These are phyloP conservation scores for Bibio marci DNA, from an alignment of 2,888 invertebrate species.

Conservation along the genomic window DNA sequence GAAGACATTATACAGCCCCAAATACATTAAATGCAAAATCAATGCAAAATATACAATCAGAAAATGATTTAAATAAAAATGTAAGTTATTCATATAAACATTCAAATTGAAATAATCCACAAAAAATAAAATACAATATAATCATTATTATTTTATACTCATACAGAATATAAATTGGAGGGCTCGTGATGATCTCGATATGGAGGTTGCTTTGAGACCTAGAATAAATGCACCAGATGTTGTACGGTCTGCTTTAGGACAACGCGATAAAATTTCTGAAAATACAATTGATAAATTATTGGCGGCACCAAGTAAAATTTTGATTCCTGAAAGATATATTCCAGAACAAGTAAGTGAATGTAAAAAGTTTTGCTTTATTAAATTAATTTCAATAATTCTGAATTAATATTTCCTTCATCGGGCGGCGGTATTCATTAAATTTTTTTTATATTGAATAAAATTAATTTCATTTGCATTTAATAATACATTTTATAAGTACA, in stretches of 20 bases:
- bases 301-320: slow-evolving; percentile 75
- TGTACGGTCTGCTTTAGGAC: slow-evolving; percentile 60
- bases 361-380: neutral
- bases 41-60: slow-evolving; percentile 36
- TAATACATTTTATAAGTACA: too few relatives aligned
- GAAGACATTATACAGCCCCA: slow-evolving; percentile 76
- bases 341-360: slow-evolving; percentile 67
- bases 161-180: slow-evolving; percentile 35
- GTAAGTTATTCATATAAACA: slow-evolving; percentile 15
- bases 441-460: too few relatives aligned
- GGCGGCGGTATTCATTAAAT: neutral
- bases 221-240: slow-evolving; percentile 70
- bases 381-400: neutral
- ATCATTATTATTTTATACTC: neutral
- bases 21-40: slow-evolving; percentile 50
- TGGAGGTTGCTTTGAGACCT: slow-evolving; percentile 66
- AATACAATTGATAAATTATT: slow-evolving; percentile 74
- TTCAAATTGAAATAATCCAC: neutral
- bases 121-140: too few relatives aligned
- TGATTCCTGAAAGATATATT: slow-evolving; percentile 82
- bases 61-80: slow-evolving; percentile 30
- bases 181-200: slow-evolving; percentile 69
- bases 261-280: slow-evolving; percentile 34
- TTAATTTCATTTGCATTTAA: too few relatives aligned
- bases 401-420: neutral